These are phyloP conservation scores for Prionace glauca DNA, from an alignment of 2,797 vertebrate species.

Conservation along the genomic window DNA sequence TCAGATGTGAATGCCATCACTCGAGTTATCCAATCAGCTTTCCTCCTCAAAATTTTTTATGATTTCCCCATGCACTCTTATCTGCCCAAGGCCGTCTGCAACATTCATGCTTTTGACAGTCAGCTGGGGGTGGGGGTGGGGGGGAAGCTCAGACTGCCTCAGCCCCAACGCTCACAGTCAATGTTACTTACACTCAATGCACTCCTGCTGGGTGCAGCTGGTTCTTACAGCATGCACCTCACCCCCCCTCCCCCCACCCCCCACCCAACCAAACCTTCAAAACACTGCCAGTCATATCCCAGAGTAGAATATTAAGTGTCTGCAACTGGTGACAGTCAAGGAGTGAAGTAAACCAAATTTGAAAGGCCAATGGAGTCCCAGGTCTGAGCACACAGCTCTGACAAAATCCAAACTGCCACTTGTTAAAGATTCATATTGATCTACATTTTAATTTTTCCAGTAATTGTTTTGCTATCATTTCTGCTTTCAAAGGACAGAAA, in stretches of 20 bases:
- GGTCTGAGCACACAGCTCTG: neutral
- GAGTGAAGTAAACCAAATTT: neutral
- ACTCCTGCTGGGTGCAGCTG: neutral
- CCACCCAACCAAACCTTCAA: neutral
- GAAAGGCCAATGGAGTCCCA: neutral
- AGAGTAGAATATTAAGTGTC: neutral
- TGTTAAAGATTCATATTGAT: neutral
- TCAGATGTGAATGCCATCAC: neutral
- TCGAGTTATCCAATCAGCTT: neutral
- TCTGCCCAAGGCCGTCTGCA: neutral
- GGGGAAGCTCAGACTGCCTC: neutral
- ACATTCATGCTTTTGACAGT: neutral
- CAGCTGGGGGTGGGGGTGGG: neutral
- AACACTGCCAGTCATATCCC: too few relatives aligned
- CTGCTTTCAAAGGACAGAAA: conserved; percentile 1
- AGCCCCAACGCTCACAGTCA: neutral
- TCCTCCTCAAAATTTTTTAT: neutral
- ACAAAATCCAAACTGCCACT: neutral
- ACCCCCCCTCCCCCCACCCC: too few relatives aligned
- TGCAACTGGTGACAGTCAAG: neutral
- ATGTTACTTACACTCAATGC: too few relatives aligned
- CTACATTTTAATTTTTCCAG: neutral
- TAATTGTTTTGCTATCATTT: neutral
- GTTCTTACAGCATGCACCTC: too few relatives aligned
- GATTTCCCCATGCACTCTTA: neutral